Evolutionary conservation across 2,888 invertebrate species (phyloP).

Genomic region (Spicauda simplicius): DNA sequence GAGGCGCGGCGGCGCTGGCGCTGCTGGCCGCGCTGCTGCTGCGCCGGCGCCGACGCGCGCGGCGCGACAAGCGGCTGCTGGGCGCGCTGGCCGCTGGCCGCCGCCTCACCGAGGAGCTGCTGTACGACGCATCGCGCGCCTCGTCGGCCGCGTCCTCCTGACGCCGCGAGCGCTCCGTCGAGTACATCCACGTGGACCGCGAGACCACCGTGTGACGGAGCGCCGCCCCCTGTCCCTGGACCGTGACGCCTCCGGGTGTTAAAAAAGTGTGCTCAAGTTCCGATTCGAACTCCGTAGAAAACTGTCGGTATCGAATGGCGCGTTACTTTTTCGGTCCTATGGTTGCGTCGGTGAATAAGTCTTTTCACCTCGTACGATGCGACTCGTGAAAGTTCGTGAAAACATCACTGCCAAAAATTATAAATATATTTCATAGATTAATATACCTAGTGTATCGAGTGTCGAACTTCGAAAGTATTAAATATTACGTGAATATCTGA

Average conservation of each 20-base stretch:
- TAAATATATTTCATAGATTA: conserved; percentile 22
- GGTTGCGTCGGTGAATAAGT: not conserved
- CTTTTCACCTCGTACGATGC: conserved; percentile 2
- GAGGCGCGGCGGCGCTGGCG: conserved; percentile 54
- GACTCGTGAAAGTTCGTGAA: conserved; percentile 23
- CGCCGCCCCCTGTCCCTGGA: conserved; percentile 47
- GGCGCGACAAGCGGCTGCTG: conserved; percentile 65
- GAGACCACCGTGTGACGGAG: conserved; percentile 94
- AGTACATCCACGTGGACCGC: conserved; percentile 96
- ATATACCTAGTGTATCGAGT: conserved; percentile 23
- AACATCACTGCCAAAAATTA: conserved; percentile 34
- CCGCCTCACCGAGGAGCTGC: conserved; percentile 88
- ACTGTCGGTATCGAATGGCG: conserved; percentile 1
- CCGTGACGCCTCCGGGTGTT: not conserved
- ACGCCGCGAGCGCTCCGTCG: conserved; percentile 95
- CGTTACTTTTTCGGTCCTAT: not conserved
- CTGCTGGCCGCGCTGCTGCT: conserved; percentile 86
- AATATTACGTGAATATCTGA: conserved; percentile 19
- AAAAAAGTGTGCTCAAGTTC: conserved; percentile 1
- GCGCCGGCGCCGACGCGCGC: conserved; percentile 85
- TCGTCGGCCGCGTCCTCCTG: conserved; percentile 89
- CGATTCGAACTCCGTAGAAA: conserved; percentile 6
- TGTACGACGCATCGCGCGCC: conserved; percentile 86
- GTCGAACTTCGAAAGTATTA: conserved; percentile 10
- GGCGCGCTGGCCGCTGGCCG: conserved; percentile 86